Evolutionary conservation across 53 echinoderm and acorn worm genomes (phyloP).

Genomic region (Holothuria leucospilota): DNA sequence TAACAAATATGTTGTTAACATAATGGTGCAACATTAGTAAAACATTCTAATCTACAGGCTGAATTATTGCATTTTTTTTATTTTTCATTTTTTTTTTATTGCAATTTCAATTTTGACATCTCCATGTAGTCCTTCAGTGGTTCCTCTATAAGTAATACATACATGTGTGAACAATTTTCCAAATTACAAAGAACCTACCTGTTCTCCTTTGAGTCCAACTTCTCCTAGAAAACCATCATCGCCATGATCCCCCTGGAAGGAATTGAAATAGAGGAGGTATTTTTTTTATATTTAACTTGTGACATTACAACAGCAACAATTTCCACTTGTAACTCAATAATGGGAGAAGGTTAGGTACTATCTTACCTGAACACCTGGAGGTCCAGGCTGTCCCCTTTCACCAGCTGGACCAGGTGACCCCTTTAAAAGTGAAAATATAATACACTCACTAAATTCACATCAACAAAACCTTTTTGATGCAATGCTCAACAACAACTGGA

Average conservation of each 20-base stretch:
- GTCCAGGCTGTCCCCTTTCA: conserved; percentile 10
- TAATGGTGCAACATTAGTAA: no score
- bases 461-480: background rate
- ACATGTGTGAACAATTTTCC: background rate
- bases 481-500: background rate
- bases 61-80: no score
- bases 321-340: background rate
- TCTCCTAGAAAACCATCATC: conserved; percentile 10
- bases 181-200: conserved; percentile 5
- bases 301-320: background rate
- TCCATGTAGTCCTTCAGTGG: no score
- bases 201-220: conserved; percentile 13
- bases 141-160: background rate
- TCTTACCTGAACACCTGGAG: conserved; percentile 3
- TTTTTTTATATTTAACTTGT: background rate
- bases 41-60: no score
- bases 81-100: no score
- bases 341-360: background rate
- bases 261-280: background rate
- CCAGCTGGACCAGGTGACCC: conserved; percentile 8
- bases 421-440: background rate
- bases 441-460: background rate
- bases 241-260: conserved; percentile 26
- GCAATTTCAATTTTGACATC: no score
- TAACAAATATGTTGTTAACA: no score